Base-by-base conservation (phyloP, 2,888 invertebrate genomes). In the Sipha maydis region DNA sequence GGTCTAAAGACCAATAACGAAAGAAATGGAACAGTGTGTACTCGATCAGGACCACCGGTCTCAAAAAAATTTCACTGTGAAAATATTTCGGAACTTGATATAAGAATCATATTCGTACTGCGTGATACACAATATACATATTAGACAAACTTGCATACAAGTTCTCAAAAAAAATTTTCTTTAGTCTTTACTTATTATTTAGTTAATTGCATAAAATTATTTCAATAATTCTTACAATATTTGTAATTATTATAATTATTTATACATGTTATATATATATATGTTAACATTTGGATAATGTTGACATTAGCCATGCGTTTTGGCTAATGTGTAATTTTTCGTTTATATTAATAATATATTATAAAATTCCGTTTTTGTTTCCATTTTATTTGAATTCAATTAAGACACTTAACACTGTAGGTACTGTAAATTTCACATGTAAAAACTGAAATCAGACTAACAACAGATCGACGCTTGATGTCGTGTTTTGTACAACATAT, bases 1-100 rank as follows among this genome's bases (percentile, higher is more conserved):
- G 67, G 77, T 85, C 85, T 61, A 77, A 77, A 67, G 77, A 85
- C 77, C 77, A 85, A 85, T 77, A 77, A 48, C n/a, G 67, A 85
- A 85, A 67, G 85, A 48, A n/a, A 48, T 77, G 48, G 67, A 85
- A 85, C 77, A 67, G 48, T 77, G 85, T 8, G 31, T 84, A 84
- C 38, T 76, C 17, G 77, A 85, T 77, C 85, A 61, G 31, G 28
- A 76, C 41, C 3, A 84, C 21, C 76, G 76, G 76, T 76, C 76
- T 61, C 28, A 38, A 84, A 19, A 76, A 41, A 41, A 28, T 3
- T 34, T 11, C 21, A 61, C 76, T 84, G 41, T 76, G 38, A 76
- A 84, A 61, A 14, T 28, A 28, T 48, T 14, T 71, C 28, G 31
- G 82, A 41, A 69, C 41, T 25, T 34, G 17, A 38, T 48, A 14